Evolutionary conservation across 2,113 vertebrate species (phyloP).

Genomic region (Cettia cetti): DNA sequence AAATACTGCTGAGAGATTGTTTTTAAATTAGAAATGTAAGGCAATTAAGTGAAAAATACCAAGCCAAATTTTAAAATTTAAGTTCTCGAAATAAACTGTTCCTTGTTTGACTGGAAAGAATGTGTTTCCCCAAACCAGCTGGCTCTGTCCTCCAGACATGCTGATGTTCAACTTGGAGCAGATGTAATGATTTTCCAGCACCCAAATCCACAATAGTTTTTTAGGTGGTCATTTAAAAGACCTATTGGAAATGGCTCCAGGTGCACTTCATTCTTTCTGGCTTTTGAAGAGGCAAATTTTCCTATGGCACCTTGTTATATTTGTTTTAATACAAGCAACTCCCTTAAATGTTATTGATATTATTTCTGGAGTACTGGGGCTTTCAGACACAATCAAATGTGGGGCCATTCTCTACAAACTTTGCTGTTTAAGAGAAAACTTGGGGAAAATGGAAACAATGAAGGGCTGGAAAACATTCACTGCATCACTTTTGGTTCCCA

Average conservation of each 20-base stretch:
- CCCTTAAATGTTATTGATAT: not conserved
- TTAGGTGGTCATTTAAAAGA: not conserved
- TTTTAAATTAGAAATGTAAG: not conserved
- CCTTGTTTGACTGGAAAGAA: not conserved
- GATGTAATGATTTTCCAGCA: not conserved
- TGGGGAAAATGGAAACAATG: not conserved
- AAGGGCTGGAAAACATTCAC: not conserved
- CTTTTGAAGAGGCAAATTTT: not conserved
- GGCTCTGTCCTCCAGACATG: not conserved
- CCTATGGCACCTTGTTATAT: rapidly evolving
- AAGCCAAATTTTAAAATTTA: not conserved
- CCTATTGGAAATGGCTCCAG: not conserved
- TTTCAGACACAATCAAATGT: not conserved
- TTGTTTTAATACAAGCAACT: not conserved
- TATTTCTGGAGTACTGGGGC: not conserved
- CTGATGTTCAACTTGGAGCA: not conserved
- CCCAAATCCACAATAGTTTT: not conserved
- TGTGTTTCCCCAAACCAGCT: not conserved
- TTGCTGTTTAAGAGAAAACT: not conserved
- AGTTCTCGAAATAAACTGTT: not conserved
- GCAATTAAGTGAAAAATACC: not conserved
- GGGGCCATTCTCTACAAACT: not conserved
- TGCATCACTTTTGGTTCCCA: not conserved
- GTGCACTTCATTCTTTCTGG: not conserved
- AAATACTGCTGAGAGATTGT: not conserved